A percentile compares a stretch with the other conserved stretches of the same genome.
These are phyloP conservation scores for Typhlichthys eigenmanni DNA, from an alignment of 2,797 vertebrate species.

Conservation along the genomic window DNA sequence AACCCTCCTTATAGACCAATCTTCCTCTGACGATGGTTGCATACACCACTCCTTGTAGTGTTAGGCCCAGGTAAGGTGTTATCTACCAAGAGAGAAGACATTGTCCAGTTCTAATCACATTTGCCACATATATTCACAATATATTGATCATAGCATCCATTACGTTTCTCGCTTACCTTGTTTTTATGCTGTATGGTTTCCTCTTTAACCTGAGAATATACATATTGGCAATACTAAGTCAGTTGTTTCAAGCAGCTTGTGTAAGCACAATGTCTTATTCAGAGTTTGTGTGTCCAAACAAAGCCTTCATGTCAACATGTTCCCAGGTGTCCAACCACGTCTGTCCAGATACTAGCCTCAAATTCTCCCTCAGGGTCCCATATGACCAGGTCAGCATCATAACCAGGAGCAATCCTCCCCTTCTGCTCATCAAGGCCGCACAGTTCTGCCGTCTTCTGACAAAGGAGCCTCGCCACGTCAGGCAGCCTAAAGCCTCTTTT, in stretches of 20 bases:
- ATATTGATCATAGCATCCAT: not conserved
- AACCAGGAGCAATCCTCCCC: conserved; percentile 74
- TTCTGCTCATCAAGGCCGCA: conserved; percentile 76
- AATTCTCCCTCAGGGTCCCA: conserved; percentile 85
- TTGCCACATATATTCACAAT: not conserved
- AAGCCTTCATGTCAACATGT: not conserved
- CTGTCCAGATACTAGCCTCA: conserved; percentile 60
- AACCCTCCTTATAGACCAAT: conserved; percentile 79
- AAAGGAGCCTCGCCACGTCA: conserved; percentile 78
- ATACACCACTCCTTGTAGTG: conserved; percentile 72
- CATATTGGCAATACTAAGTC: not conserved
- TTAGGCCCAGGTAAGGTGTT: conserved; percentile 79
- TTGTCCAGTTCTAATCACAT: not conserved
- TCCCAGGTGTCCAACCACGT: not conserved
- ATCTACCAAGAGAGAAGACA: conserved; percentile 62
- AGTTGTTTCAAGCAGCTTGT: no score
- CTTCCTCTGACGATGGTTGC: conserved; percentile 77
- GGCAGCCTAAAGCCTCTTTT: conserved; percentile 75
- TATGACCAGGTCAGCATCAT: conserved; percentile 84
- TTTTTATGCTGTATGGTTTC: conserved; percentile 79
- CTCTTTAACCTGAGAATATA: conserved; percentile 72
- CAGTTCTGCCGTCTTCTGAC: conserved; percentile 78
- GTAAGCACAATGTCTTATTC: not conserved
- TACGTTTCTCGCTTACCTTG: conserved; percentile 68
- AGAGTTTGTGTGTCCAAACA: not conserved